phyloP scores from a whole-genome alignment of 1,140 invertebrate species.

The Aphidius ervi region DNA sequence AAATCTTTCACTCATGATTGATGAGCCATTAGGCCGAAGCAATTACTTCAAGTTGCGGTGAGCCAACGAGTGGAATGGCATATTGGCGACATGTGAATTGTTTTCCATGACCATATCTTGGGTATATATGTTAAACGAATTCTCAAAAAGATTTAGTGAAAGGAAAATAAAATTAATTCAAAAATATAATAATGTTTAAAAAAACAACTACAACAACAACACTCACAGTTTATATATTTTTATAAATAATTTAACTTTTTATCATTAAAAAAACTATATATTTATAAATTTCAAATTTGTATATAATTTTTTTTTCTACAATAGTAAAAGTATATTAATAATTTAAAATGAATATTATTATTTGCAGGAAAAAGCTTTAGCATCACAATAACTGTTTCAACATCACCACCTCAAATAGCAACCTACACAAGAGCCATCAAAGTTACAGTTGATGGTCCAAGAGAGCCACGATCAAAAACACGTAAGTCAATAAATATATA shows the following conservation, averaged over 20 bases:
- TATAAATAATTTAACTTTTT: no score
- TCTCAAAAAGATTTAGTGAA: no score
- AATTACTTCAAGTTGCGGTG: constrained; percentile 25
- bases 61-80: constrained; percentile 24
- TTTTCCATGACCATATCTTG: constrained; percentile 3
- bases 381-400: constrained; percentile 90
- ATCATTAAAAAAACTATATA: no score
- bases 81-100: constrained; percentile 22
- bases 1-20: constrained; percentile 23
- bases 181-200: no score
- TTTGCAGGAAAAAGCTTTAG: constrained; percentile 94
- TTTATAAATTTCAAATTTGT: no score
- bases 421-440: constrained; percentile 97
- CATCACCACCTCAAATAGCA: constrained; percentile 87
- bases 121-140: no score
- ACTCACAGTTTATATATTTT: no score
- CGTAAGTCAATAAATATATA: constrained; percentile 68
- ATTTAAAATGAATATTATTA: constrained; percentile 20
- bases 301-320: not conserved
- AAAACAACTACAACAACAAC: no score
- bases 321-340: not conserved
- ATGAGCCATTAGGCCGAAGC: constrained; percentile 27
- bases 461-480: constrained; percentile 94
- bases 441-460: constrained; percentile 96
- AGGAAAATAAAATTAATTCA: not conserved